These are phyloP conservation scores for Heliothis subflexa DNA, from an alignment of 1,140 invertebrate genomes.

Conservation along the genomic window DNA sequence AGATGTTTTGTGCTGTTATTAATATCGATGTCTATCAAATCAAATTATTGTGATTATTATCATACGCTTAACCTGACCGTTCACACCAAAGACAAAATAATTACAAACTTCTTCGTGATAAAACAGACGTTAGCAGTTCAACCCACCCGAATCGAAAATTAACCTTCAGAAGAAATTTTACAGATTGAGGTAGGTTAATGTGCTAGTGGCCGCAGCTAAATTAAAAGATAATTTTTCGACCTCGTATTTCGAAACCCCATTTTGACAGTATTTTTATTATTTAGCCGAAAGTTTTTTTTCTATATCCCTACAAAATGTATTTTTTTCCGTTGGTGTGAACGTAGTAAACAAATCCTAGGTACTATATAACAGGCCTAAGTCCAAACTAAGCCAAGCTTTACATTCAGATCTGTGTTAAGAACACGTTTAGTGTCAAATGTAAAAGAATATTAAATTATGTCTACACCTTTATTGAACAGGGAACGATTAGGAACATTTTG, in stretches of 20 bases:
- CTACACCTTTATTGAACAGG: constrained; percentile 6
- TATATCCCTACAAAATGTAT: background rate
- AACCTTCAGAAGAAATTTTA: too few relatives aligned
- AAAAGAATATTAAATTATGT: constrained; percentile 35
- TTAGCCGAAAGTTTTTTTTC: background rate
- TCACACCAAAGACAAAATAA: constrained; percentile 29
- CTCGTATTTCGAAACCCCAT: too few relatives aligned
- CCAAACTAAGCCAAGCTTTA: constrained; percentile 65
- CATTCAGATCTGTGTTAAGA: constrained; percentile 63
- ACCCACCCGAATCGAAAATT: too few relatives aligned
- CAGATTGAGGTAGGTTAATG: too few relatives aligned
- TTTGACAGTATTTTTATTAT: background rate
- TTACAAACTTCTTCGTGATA: background rate
- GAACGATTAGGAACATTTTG: constrained; percentile 27
- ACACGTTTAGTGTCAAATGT: constrained; percentile 66
- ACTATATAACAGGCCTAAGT: constrained; percentile 47
- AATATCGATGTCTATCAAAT: constrained; percentile 56
- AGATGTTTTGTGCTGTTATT: constrained; percentile 54
- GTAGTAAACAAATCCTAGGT: constrained; percentile 61
- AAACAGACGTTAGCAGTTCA: background rate
- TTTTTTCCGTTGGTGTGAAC: constrained; percentile 41
- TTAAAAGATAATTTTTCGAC: too few relatives aligned
- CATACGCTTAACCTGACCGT: constrained; percentile 63
- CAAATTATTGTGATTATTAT: constrained; percentile 70
- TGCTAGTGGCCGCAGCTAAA: too few relatives aligned